These are phyloP conservation scores for Poicephalus gulielmi DNA, from an alignment of 2,113 vertebrate genomes.

Conservation along the genomic window DNA sequence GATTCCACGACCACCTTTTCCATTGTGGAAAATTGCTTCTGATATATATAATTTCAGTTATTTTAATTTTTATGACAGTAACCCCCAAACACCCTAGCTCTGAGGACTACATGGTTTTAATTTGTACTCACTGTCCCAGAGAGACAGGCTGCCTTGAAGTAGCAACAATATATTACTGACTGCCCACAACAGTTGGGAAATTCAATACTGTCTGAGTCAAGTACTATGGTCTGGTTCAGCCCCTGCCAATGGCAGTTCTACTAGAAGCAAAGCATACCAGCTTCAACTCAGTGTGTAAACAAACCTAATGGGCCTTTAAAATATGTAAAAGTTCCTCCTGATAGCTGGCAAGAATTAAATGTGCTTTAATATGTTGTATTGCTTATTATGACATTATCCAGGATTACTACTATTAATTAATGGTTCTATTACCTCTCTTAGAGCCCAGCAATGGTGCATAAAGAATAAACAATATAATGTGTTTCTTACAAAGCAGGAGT, in stretches of 20 bases:
- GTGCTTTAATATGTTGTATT: background rate
- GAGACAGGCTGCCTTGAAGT: background rate
- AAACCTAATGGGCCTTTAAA: conserved; percentile 50
- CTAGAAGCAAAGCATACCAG: conserved; percentile 43
- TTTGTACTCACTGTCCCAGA: background rate
- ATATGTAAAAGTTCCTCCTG: conserved; percentile 18
- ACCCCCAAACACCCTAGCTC: background rate
- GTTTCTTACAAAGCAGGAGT: background rate
- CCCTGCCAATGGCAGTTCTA: conserved; percentile 41
- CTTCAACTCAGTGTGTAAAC: conserved; percentile 22
- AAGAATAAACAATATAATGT: background rate
- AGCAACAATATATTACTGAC: background rate
- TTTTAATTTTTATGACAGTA: conserved; percentile 1
- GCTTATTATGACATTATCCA: conserved; percentile 51
- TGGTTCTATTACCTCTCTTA: background rate
- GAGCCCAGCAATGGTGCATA: background rate
- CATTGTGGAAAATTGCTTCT: conserved; percentile 50
- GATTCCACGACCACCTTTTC: conserved; percentile 54
- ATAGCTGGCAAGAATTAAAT: conserved; percentile 36
- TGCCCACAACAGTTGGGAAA: conserved; percentile 12
- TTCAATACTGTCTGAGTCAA: conserved; percentile 49
- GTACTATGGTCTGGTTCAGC: background rate
- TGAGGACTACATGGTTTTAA: background rate
- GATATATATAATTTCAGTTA: conserved; percentile 7
- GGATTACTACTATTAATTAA: conserved; percentile 49